Base-by-base conservation (phyloP, 35 echinoderm and acorn worm genomes). In the Apostichopus parvimensis region DNA sequence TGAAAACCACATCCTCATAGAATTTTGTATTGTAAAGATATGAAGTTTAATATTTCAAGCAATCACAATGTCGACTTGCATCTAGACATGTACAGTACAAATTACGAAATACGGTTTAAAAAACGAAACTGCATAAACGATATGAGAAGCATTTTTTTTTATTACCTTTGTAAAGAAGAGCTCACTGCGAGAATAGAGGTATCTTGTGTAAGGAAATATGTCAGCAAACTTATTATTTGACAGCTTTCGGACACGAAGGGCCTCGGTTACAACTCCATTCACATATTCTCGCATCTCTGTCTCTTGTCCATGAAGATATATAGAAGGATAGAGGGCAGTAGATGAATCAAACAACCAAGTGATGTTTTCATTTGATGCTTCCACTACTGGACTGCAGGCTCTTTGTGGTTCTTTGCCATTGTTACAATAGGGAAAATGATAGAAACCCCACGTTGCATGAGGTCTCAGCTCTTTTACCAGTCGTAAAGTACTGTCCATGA, bases 301-400 rank as follows among this genome's bases (percentile, higher is more conserved):
- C 5, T 88, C n/a, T 1, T 14, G 17, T 1, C 65, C 25, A 8
- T 59, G 22, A 8, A 98, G 34, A 56, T 98, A 98, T 59, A 98
- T 98, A 0, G 94, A 95, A 57, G 97, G 97, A 70, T 94, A 98
- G 59, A 95, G 57, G 52, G 94, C 93, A 7, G 86, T 94, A 25
- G 79, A 90, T 15, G 72, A 83, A 79, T 94, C 91, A 93, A 95
- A 95, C 71, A 98, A 66, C 97, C 97, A 98, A n/a, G 73, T 79
- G 0, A 98, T 70, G 8, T 98, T 53, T 76, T 95, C 87, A 57
- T 98, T 98, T 1, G 57, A 24, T 78, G 26, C 20, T 23, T 83
- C 23, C 6, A 20, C 4, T 6, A 8, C 26, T 1, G 28, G 18
- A 20, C 26, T 77, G 71, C 96, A 98, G 6, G 5, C 3, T 8